Evolutionary conservation across 64 coral and sea anemone genomes (phyloP).

Genomic region (Pocillopora verrucosa): DNA sequence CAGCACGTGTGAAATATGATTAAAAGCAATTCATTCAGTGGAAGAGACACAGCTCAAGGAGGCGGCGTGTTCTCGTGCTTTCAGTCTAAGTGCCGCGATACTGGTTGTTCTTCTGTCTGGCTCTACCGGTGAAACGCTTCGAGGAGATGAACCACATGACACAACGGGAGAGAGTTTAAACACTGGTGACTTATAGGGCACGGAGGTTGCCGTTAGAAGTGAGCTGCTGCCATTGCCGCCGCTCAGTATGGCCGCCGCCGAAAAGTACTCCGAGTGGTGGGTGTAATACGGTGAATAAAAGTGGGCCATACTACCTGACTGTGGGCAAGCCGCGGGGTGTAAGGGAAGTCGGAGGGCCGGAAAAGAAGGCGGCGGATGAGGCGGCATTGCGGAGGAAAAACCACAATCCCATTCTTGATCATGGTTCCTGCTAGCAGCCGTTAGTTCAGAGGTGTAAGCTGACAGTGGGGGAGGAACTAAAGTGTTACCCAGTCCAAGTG

Average conservation of each 20-base stretch:
- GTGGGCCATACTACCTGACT: constrained; percentile 20
- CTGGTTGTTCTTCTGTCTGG: constrained; percentile 74
- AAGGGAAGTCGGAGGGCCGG: constrained; percentile 76
- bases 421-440: constrained; percentile 26
- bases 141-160: constrained; percentile 34
- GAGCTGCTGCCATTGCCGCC: neutral
- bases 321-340: constrained; percentile 41
- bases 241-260: constrained; percentile 34
- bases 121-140: neutral
- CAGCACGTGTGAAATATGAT: neutral
- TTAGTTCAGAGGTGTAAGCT: constrained; percentile 57
- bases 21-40: neutral
- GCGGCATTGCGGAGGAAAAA: neutral
- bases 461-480: constrained; percentile 71
- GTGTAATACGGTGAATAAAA: constrained; percentile 60
- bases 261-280: constrained; percentile 53
- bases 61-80: constrained; percentile 79
- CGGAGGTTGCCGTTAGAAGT: constrained; percentile 32
- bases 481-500: constrained; percentile 66
- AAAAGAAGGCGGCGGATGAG: constrained; percentile 58
- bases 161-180: constrained; percentile 64
- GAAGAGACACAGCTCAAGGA: constrained; percentile 26
- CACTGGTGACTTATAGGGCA: constrained; percentile 47
- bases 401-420: constrained; percentile 62
- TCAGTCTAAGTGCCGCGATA: constrained; percentile 73